Conservation (phyloP, 1,140 invertebrate species). For the Bombyx mori region DNA sequence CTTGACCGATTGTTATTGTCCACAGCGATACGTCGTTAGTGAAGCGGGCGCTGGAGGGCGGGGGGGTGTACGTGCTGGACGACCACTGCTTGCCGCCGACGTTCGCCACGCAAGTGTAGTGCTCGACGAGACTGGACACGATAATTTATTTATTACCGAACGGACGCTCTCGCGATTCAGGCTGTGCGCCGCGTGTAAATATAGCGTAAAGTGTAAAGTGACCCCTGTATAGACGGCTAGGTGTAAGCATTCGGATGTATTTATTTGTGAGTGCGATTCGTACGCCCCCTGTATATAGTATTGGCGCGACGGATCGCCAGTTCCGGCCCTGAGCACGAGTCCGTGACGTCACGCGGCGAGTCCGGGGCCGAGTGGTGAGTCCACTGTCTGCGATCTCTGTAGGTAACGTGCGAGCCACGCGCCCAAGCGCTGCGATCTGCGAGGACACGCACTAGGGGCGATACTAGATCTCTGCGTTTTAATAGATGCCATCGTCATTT, state of each 20-base stretch:
- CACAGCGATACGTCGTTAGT: constrained; percentile 70
- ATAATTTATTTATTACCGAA: constrained; percentile 62
- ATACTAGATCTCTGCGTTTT: too few species aligned
- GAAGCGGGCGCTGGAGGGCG: constrained; percentile 66
- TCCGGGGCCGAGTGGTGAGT: constrained; percentile 41
- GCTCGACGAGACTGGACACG: constrained; percentile 38
- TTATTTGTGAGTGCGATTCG: constrained; percentile 59
- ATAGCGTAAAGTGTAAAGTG: constrained; percentile 67
- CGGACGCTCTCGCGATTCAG: constrained; percentile 61
- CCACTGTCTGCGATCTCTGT: constrained; percentile 66
- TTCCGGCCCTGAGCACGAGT: constrained; percentile 29
- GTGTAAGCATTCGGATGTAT: constrained; percentile 62
- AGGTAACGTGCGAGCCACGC: constrained; percentile 43
- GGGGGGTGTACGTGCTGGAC: constrained; percentile 68
- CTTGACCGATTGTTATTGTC: constrained; percentile 13
- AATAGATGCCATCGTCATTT: too few species aligned
- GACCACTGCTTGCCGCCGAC: constrained; percentile 70
- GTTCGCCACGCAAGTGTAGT: constrained; percentile 72
- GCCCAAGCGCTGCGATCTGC: constrained; percentile 23
- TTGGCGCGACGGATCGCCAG: constrained; percentile 47
- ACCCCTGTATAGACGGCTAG: constrained; percentile 68
- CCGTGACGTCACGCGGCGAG: too few species aligned
- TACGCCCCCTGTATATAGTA: constrained; percentile 60
- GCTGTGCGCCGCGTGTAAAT: constrained; percentile 69
- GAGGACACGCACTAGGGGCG: not conserved